These are phyloP conservation scores for Euphonia xanthogaster DNA, from an alignment of 2,797 vertebrate species.

Conservation along the genomic window DNA sequence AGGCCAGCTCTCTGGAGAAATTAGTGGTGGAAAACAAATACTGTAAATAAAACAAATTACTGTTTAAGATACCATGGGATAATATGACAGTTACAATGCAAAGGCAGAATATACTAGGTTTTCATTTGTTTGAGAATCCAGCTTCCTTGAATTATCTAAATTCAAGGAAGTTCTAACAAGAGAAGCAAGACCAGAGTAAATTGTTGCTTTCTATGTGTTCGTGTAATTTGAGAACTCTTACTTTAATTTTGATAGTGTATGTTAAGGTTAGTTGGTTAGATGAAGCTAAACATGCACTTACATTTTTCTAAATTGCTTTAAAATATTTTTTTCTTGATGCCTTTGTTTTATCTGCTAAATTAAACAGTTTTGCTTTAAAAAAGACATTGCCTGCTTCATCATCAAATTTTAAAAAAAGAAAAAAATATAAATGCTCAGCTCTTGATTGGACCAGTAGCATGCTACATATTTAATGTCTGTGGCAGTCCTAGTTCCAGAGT, in stretches of 20 bases:
- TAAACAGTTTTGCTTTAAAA: background rate
- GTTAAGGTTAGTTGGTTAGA: background rate
- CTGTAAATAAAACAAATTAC: background rate
- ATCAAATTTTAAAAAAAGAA: background rate
- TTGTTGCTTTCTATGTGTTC: background rate
- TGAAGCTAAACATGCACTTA: background rate
- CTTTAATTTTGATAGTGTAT: background rate
- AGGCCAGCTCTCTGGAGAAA: background rate
- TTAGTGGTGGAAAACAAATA: background rate
- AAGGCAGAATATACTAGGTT: background rate
- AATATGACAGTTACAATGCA: background rate
- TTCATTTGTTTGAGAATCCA: background rate
- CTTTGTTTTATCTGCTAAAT: background rate
- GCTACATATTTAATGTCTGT: background rate
- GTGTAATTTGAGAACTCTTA: background rate
- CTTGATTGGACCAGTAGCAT: background rate
- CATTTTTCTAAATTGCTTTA: background rate
- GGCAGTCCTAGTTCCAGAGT: background rate
- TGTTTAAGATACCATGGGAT: background rate
- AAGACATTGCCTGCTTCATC: background rate
- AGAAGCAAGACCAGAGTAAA: background rate
- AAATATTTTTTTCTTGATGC: background rate
- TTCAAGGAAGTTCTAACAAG: background rate
- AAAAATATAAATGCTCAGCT: background rate
- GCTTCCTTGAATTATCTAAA: background rate